These are phyloP conservation scores for Tortrix viridana DNA, from an alignment of 2,888 invertebrate species.

Conservation along the genomic window DNA sequence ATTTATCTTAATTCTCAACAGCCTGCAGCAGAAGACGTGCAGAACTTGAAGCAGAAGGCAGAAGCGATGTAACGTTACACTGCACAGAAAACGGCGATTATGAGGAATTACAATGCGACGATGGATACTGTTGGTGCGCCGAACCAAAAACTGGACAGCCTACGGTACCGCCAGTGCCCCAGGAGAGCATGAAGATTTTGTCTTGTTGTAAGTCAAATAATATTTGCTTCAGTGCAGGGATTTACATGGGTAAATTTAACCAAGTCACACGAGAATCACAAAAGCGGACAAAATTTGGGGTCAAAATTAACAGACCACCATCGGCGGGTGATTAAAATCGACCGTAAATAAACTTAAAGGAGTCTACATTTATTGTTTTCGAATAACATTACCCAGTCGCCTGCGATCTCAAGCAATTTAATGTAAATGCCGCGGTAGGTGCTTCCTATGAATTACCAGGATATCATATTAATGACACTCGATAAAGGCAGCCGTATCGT, in stretches of 20 bases:
- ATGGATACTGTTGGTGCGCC: slow-evolving; percentile 88
- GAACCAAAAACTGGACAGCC: slow-evolving; percentile 85
- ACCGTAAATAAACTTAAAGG: too few species aligned
- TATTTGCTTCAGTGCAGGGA: neutral
- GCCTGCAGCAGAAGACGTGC: slow-evolving; percentile 86
- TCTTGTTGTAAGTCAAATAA: slow-evolving; percentile 85
- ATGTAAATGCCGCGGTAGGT: too few species aligned
- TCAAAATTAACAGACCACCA: too few species aligned
- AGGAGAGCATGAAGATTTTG: slow-evolving; percentile 82
- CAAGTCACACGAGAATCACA: too few species aligned
- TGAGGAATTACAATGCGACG: slow-evolving; percentile 87
- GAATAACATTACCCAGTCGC: too few species aligned
- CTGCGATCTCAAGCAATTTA: too few species aligned
- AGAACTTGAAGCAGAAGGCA: slow-evolving; percentile 74
- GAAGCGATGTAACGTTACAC: slow-evolving; percentile 84
- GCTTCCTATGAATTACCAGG: too few species aligned
- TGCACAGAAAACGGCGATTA: slow-evolving; percentile 87
- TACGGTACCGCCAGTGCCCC: slow-evolving; percentile 80
- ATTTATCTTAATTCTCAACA: slow-evolving; percentile 53
- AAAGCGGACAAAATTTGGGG: too few species aligned
- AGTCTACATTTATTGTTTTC: too few species aligned
- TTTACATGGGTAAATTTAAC: neutral
- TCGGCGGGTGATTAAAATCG: too few species aligned
- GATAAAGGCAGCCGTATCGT: too few species aligned
- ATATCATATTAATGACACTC: too few species aligned